A percentile compares a stretch with the other conserved stretches of the same genome.
Evolutionary conservation across 2,888 invertebrate species (phyloP).

Genomic region (Erpobdella octoculata): DNA sequence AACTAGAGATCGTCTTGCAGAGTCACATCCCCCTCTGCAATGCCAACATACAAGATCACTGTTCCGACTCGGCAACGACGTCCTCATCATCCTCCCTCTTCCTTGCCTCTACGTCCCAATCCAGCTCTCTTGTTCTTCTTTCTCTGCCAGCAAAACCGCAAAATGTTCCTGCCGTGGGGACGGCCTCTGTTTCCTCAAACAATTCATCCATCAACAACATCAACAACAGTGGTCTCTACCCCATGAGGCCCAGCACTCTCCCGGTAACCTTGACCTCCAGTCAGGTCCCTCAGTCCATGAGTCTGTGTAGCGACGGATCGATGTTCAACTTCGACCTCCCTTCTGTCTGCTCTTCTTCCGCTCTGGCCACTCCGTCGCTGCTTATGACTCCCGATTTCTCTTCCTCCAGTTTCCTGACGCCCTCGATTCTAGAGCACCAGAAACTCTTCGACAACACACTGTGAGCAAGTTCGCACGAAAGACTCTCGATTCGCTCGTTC

Average conservation of each 20-base stretch:
- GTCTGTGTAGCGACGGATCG: neutral
- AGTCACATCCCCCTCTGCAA: constrained; percentile 19
- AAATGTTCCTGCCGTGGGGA: neutral
- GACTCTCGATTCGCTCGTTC: no score
- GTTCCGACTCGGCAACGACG: neutral
- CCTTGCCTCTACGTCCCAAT: neutral
- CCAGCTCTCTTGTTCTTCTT: neutral
- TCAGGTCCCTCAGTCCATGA: neutral
- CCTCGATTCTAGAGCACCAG: neutral
- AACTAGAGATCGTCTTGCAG: constrained; percentile 19
- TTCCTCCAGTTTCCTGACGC: neutral
- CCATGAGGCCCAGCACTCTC: neutral
- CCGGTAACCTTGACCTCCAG: neutral
- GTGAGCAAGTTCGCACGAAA: no score
- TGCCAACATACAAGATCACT: neutral
- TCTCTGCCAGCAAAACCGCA: neutral
- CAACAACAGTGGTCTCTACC: neutral
- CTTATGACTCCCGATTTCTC: neutral
- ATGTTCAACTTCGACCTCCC: neutral
- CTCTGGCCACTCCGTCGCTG: neutral
- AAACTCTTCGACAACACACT: neutral
- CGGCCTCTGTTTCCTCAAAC: neutral
- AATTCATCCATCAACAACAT: neutral
- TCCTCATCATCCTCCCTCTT: neutral
- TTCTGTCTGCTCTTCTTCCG: neutral